Conservation (phyloP, 2,113 vertebrate species). For the Etheostoma spectabile region DNA sequence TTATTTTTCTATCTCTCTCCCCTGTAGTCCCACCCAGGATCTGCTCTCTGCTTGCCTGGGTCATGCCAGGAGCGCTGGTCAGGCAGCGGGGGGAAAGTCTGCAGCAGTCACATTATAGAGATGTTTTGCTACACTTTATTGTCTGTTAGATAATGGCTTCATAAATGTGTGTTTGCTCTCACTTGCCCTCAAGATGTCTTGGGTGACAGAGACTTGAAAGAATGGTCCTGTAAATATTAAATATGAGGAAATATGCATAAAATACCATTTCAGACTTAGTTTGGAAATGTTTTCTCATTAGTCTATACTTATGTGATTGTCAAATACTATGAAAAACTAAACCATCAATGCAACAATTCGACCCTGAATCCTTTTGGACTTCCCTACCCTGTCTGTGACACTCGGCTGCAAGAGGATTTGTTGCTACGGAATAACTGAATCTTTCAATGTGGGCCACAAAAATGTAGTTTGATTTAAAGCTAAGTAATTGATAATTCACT, state of each 20-base stretch:
- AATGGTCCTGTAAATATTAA: not conserved
- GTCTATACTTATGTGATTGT: not conserved
- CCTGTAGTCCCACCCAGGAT: constrained; percentile 19
- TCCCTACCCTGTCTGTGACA: not conserved
- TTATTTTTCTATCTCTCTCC: constrained; percentile 41
- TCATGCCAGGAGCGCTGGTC: constrained; percentile 52
- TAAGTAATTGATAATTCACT: not conserved
- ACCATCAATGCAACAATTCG: not conserved
- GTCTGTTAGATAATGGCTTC: constrained; percentile 35
- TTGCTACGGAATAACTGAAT: not conserved
- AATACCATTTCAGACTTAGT: not conserved
- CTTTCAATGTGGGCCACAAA: constrained; percentile 7
- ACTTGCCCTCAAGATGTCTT: constrained; percentile 22
- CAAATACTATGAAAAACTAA: not conserved
- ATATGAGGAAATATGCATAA: not conserved
- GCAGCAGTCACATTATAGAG: constrained; percentile 26
- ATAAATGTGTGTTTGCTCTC: constrained; percentile 45
- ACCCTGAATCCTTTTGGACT: not conserved
- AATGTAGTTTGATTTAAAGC: not conserved
- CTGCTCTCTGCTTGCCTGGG: constrained; percentile 53
- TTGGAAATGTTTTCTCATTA: not conserved
- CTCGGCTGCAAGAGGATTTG: not conserved
- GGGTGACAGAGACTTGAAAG: not conserved
- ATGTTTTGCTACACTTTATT: constrained; percentile 44
- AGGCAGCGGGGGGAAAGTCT: constrained; percentile 8